Evolutionary conservation across 2,113 vertebrate species (phyloP), one percentile per base, ranked within the genome.

Genomic region (Aix galericulata): DNA sequence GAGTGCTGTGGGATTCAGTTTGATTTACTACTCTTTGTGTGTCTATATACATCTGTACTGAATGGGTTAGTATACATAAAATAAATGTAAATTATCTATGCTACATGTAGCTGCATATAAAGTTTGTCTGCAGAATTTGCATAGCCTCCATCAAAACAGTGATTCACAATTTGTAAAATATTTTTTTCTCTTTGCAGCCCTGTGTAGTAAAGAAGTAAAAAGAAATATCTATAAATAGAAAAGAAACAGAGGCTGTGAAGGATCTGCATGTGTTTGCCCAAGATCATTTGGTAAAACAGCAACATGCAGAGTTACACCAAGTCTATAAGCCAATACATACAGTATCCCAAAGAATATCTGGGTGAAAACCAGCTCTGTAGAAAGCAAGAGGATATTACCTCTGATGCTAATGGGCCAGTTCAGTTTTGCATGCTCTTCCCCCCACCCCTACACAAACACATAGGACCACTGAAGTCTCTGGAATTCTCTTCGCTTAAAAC

Each of bases 361-460:
- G 1, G 17, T 88, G 34, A 72, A 94, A 94, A 90, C 9, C 16
- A 83, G 11, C 21, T 58, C 53, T 59, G 26, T 46, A 81, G 76
- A 92, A 90, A 78, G 67, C 32, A 21, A 83, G 89, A 62, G 52
- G 2, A 9, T 13, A 11, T 52, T 74, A 25, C 31, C 26, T 86
- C 25, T 86, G 26, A 59, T 46, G 8, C 55, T 55, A 74, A 59
- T 22, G 16, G 34, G 2, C 29, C 68, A 60, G 5, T 12, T 73
- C 80, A 66, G 52, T 80, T 88, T 66, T 55, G 44, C 64, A 77
- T 46, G 44, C 17, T 18, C 44, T 20, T 18, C 20, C 10, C 4
- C 20, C 29, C 2, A 1, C 0, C 32, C 9, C 22, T 40, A 26
- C 12, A 22, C 1, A 5, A 48, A 79, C 26, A 48, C 50, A 26